Base-by-base conservation (phyloP, 1,140 invertebrate genomes). In the Schlechtendalia chinensis region DNA sequence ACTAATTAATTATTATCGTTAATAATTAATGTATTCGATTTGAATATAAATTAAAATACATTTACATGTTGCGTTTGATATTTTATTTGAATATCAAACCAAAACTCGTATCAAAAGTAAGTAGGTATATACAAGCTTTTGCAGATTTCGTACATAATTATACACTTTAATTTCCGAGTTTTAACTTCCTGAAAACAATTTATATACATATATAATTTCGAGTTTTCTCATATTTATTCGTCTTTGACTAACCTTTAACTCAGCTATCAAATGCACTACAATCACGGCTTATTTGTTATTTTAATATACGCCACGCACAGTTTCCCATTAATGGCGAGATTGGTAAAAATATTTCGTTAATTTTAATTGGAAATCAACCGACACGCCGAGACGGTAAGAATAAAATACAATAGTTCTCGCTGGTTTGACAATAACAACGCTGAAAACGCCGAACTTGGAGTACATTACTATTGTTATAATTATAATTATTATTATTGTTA, bases 71-170 rank as follows among this genome's bases (percentile, higher is more conserved):
- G 32, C 32, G 32, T 59, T 59, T 59, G 58, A 16, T 14, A 27
- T 65, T 39, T 19, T 1, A 32, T 65, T 65, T 65, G 12, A 22
- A 67, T 67, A 67, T n/a, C 29, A 67, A 67, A 67, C 29, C 32
- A 8, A n/a, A n/a, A n/a, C n/a, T 8, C 3, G 32, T 39, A 39
- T 39, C 32, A 8, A 39, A 39, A 39, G 32, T 39, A 39, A 39
- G 32, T 8, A 8, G 32, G 32, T 39, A 39, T 4, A 39, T 39
- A 39, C 32, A 8, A 39, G 32, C 39, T 39, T 67, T 3, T 12
- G 8, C 32, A 24, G 10, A 65, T 29, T 39, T 65, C 10, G n/a
- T n/a, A 11, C 32, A 22, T 45, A 67, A 65, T 45, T 22, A 45
- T 67, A 45, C 11, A n/a, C 22, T 39, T 14, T 45, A 12, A 22